Evolutionary conservation across 2,113 vertebrate genomes (phyloP).

Genomic region (Carassius gibelio): DNA sequence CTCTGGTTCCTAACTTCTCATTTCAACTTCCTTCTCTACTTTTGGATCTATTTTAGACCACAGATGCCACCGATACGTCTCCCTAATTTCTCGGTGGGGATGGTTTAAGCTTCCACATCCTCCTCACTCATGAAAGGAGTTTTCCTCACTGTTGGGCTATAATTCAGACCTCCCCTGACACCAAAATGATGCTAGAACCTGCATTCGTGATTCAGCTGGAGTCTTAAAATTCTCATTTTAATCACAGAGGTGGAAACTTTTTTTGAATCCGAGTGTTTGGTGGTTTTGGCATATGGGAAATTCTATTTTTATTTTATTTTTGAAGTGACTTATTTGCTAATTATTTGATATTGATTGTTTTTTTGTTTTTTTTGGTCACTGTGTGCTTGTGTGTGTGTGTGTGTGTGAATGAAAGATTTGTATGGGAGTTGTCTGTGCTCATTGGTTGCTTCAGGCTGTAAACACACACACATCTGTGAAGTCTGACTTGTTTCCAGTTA

Average conservation of each 20-base stretch:
- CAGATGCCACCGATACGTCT: background rate
- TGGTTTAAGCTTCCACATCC: conserved; percentile 21
- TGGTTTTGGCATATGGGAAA: conserved; percentile 35
- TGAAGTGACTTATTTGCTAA: background rate
- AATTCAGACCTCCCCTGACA: conserved; percentile 12
- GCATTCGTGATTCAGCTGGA: background rate
- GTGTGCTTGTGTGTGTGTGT: background rate
- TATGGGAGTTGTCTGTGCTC: conserved; percentile 11
- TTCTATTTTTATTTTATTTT: background rate
- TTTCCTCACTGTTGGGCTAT: background rate
- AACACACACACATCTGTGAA: background rate
- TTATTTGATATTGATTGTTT: background rate
- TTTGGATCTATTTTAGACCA: conserved; percentile 31
- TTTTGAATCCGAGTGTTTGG: background rate
- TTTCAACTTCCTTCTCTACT: conserved; percentile 9
- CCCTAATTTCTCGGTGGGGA: background rate
- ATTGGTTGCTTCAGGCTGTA: background rate
- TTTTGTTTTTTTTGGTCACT: background rate
- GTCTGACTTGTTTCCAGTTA: background rate
- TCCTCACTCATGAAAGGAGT: conserved; percentile 6
- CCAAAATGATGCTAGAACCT: background rate
- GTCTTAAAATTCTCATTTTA: background rate
- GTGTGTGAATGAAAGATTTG: background rate
- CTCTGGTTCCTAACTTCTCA: conserved; percentile 17
- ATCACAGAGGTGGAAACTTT: background rate